Conservation (phyloP, 2,113 vertebrate genomes). For the Phaetusa simplex region DNA sequence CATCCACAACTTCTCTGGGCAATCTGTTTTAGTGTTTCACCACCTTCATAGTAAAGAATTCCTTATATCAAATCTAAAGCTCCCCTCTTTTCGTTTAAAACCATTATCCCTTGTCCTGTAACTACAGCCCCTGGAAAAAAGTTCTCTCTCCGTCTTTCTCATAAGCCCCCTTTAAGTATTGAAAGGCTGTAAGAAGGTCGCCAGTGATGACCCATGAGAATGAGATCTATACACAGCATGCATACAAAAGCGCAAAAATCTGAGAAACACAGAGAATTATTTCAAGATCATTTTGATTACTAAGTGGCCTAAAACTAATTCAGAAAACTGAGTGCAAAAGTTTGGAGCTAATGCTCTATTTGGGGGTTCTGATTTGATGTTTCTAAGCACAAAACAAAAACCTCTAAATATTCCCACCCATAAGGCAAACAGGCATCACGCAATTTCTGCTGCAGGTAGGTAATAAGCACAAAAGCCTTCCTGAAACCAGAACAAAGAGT, state of each 20-base stretch:
- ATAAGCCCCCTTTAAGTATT: background rate
- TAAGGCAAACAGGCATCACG: background rate
- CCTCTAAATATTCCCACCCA: background rate
- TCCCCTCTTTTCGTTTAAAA: background rate
- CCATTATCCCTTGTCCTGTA: accelerated
- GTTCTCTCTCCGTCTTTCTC: background rate
- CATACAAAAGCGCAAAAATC: background rate
- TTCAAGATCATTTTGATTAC: background rate
- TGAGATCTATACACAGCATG: background rate
- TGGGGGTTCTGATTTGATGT: background rate
- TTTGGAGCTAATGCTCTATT: background rate
- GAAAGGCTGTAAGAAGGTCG: background rate
- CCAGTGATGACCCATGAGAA: background rate
- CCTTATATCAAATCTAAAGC: background rate
- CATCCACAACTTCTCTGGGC: background rate
- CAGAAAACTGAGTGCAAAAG: background rate
- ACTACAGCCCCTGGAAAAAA: background rate
- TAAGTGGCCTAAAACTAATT: background rate
- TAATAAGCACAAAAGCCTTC: background rate
- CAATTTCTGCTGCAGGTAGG: background rate
- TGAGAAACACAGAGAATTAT: background rate
- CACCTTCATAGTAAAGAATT: background rate
- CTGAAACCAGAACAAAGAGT: background rate
- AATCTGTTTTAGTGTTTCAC: background rate
- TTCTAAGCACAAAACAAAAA: background rate